Evolutionary conservation across 2,113 vertebrate species (phyloP), one percentile per base, ranked within the genome.

Genomic region (Notothenia coriiceps): DNA sequence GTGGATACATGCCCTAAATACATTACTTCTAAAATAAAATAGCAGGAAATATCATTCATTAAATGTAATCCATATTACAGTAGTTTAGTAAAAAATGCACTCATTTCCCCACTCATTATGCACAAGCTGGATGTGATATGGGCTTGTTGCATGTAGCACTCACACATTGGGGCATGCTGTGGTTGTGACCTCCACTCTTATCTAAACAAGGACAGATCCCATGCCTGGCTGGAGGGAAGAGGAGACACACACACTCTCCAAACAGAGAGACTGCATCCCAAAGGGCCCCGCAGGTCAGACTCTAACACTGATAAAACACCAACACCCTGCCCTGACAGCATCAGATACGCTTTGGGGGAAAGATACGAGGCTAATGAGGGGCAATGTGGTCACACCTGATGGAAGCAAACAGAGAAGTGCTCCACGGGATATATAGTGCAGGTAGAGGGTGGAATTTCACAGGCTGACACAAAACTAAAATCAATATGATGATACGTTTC

Each of bases 151-250:
- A 33, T 29, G 29, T 44, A 40, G 33, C 33, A 56, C 49, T 57
- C 55, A 40, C 3, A 47, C 49, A 25, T 47, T 51, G 65, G 59
- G 3, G 49, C 22, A 22, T 3, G 62, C 52, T 56, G 63, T 4
- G 2, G 62, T 63, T 55, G 2, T 46, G 68, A 77, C 70, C 79
- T 77, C 69, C 44, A 35, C 87, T 77, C 77, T 82, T 84, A 79
- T 86, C 83, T 77, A 64, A 74, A 63, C 54, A 73, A 79, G 77
- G 80, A 83, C 83, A 57, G 54, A 80, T 54, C 56, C 10, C 74
- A 10, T 35, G 64, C 29, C 64, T 70, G 67, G 52, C 84, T 15
- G 10, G 10, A 18, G 64, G 84, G 68, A 50, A 54, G 59, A 46
- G 61, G 72, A 70, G 63, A n/a, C 46, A 51, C 62, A 66, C 40